Evolutionary conservation across 1,140 invertebrate species (phyloP).

Genomic region (Tetraneura akinire): DNA sequence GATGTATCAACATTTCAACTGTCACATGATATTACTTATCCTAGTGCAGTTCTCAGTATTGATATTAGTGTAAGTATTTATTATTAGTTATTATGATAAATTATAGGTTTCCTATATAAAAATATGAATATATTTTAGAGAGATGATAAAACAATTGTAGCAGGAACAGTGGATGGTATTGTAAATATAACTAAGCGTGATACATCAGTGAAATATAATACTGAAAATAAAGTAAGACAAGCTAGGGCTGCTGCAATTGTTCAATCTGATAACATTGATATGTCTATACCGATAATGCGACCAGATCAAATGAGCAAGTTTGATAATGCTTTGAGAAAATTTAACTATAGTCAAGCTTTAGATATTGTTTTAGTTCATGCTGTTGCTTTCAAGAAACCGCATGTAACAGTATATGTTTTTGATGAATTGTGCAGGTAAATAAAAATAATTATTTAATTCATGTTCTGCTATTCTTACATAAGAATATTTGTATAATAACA

Average conservation of each 20-base stretch:
- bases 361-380: slow-evolving; percentile 69
- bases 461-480: background rate
- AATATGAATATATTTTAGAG: slow-evolving; percentile 62
- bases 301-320: slow-evolving; percentile 63
- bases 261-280: slow-evolving; percentile 62
- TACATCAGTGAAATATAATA: slow-evolving; percentile 58
- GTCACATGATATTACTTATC: slow-evolving; percentile 85
- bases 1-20: slow-evolving; percentile 83
- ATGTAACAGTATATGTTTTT: slow-evolving; percentile 76
- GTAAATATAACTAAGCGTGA: slow-evolving; percentile 82
- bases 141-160: slow-evolving; percentile 81
- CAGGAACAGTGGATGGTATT: slow-evolving; percentile 90
- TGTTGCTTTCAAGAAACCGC: slow-evolving; percentile 69
- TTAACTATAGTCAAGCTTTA: slow-evolving; percentile 80
- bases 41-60: slow-evolving; percentile 86
- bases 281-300: slow-evolving; percentile 61
- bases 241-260: slow-evolving; percentile 55
- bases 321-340: slow-evolving; percentile 76
- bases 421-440: slow-evolving; percentile 74
- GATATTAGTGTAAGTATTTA: slow-evolving; percentile 69
- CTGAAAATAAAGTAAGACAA: slow-evolving; percentile 55
- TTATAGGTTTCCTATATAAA: background rate
- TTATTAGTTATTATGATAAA: background rate
- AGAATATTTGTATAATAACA: too few relatives aligned
- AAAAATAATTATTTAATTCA: background rate